Base-by-base conservation (phyloP, 2,888 invertebrate species). In the Amorpha juglandis region DNA sequence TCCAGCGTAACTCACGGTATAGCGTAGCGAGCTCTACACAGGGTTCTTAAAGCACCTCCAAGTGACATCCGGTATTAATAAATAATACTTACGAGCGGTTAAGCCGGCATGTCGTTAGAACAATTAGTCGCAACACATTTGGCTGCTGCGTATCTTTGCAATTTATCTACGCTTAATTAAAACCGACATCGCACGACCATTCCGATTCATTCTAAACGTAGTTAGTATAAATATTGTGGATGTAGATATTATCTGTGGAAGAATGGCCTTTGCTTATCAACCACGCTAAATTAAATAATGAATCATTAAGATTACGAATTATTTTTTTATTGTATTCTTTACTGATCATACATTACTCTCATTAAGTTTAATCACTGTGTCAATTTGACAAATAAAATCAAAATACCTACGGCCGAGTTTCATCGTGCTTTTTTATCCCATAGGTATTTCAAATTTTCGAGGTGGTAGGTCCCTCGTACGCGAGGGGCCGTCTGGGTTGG, bases 111-210 rank as follows among this genome's bases (percentile, higher is more conserved):
- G 4, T 4, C n/a, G 47, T 47, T 62, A 69, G 69, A 64, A 69
- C 70, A 71, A 75, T 74, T 72, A 73, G 70, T 53, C 48, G 64
- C 48, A 63, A 64, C 64, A 52, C 62, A 62, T 63, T 53, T 58
- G 51, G 51, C 51, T 48, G 51, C 35, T 16, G 52, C 52, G 33
- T 69, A 71, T 69, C 68, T 68, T 63, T 21, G 63, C 63, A 65
- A 71, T 71, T 71, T 67, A 71, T 71, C 67, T 67, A 19, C 27
- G 65, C 53, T 71, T 70, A 66, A 66, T 68, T 67, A 68, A 67
- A 67, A 67, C 66, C 64, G 52, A 53, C 48, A 53, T 63, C 33
- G 63, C 16, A 14, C 47, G 47, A 19, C 52, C 63, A 63, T 63
- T 63, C 53, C 63, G n/a, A 47, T 53, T 47, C 38, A 42, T 42